These are phyloP conservation scores for Cyanoderma ruficeps DNA, from an alignment of 2,113 vertebrate species.

Conservation along the genomic window DNA sequence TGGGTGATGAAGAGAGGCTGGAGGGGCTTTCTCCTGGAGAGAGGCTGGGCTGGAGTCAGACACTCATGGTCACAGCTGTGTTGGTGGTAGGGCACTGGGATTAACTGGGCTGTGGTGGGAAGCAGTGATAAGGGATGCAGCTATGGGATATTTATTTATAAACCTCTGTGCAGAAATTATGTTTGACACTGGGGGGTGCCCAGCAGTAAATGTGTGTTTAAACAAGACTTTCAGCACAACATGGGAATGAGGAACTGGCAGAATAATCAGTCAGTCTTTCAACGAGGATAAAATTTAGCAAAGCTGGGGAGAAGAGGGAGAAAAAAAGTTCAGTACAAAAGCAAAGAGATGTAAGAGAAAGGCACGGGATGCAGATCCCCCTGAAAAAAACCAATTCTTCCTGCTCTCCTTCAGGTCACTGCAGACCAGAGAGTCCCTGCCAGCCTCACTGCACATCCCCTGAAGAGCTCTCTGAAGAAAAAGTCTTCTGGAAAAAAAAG, in stretches of 20 bases:
- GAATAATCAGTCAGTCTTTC: not conserved
- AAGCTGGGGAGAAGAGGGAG: not conserved
- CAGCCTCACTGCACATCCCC: not conserved
- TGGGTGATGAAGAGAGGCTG: not conserved
- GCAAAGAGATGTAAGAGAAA: not conserved
- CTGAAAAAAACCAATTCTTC: not conserved
- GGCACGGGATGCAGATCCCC: fast-evolving
- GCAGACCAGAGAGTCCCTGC: not conserved
- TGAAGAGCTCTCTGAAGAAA: not conserved
- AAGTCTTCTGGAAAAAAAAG: not conserved
- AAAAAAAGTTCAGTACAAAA: not conserved
- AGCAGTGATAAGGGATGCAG: not conserved
- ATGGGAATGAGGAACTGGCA: not conserved
- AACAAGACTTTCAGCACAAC: not conserved
- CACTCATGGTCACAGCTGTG: fast-evolving
- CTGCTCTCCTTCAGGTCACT: not conserved
- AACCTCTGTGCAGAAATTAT: not conserved
- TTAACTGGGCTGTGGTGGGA: not conserved
- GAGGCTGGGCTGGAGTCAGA: not conserved
- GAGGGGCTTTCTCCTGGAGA: not conserved
- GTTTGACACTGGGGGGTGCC: not conserved
- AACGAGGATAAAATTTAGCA: not conserved
- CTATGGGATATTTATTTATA: not conserved
- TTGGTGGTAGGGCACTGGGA: not conserved
- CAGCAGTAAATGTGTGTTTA: not conserved